Conservation (phyloP, 2,113 vertebrate genomes). For the Anser brachyrhynchus region DNA sequence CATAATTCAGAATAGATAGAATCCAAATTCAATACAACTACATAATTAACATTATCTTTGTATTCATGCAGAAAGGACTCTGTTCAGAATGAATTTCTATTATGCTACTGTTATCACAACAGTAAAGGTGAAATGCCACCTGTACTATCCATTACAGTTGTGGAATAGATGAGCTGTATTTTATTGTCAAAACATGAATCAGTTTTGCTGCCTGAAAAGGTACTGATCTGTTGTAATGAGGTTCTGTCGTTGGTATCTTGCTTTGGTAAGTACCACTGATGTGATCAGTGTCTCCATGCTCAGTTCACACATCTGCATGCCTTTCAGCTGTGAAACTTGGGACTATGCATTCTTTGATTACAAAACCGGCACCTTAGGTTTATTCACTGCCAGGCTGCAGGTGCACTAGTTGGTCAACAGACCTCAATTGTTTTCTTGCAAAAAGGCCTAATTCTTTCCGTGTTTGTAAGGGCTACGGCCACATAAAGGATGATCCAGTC, state of each 20-base stretch:
- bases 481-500: background rate
- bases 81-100: background rate
- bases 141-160: background rate
- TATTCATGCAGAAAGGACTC: background rate
- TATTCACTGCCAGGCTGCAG: background rate
- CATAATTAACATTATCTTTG: conserved; percentile 25
- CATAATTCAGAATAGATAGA: background rate
- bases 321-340: background rate
- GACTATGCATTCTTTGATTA: background rate
- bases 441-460: background rate
- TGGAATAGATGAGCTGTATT: background rate
- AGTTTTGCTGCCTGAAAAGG: background rate
- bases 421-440: background rate
- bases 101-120: background rate
- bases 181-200: background rate
- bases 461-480: background rate
- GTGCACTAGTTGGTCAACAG: background rate
- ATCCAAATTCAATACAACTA: background rate
- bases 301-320: background rate
- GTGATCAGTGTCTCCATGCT: background rate
- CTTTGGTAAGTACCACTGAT: background rate
- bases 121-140: background rate
- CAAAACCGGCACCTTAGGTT: background rate
- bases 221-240: background rate
- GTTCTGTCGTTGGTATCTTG: background rate